Percentiles rank a stretch among this genome's conserved stretches.
These are phyloP conservation scores for Sepioteuthis lessoniana DNA, from an alignment of 2,888 invertebrate species.

Conservation along the genomic window DNA sequence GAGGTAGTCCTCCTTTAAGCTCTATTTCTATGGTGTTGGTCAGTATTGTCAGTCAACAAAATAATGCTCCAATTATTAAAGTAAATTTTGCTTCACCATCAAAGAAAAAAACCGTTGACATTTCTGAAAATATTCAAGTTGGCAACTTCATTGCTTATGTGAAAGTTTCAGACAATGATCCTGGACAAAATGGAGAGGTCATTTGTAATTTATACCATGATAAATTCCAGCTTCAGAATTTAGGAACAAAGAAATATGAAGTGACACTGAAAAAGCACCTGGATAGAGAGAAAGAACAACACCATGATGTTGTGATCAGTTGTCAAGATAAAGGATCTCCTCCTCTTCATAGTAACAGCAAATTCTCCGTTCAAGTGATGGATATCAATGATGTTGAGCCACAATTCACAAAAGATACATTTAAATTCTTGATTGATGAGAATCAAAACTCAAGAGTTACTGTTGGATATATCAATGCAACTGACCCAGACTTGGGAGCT, in stretches of 20 bases:
- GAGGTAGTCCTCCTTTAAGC: not conserved
- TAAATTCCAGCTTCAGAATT: not conserved
- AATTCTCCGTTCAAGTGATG: slow-evolving; percentile 33
- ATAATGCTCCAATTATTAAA: not conserved
- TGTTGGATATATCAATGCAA: not conserved
- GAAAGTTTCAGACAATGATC: not conserved
- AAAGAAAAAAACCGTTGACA: not conserved
- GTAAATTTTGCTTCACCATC: not conserved
- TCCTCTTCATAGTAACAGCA: slow-evolving; percentile 33
- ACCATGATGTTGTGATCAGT: slow-evolving; percentile 33
- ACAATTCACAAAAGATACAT: not conserved
- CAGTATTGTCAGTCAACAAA: not conserved
- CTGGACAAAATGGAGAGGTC: not conserved
- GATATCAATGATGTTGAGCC: not conserved
- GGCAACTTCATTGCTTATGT: slow-evolving; percentile 13
- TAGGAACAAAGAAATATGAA: not conserved
- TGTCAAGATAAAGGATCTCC: slow-evolving; percentile 23
- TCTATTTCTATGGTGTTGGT: not conserved
- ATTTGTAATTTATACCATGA: not conserved
- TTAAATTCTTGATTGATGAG: slow-evolving; percentile 21
- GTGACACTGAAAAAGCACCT: not conserved
- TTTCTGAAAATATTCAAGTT: not conserved
- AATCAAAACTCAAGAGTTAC: not conserved
- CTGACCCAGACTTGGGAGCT: slow-evolving; percentile 13
- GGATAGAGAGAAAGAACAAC: not conserved